Evolutionary conservation across 2,113 vertebrate species (phyloP).

Genomic region (Junco hyemalis): DNA sequence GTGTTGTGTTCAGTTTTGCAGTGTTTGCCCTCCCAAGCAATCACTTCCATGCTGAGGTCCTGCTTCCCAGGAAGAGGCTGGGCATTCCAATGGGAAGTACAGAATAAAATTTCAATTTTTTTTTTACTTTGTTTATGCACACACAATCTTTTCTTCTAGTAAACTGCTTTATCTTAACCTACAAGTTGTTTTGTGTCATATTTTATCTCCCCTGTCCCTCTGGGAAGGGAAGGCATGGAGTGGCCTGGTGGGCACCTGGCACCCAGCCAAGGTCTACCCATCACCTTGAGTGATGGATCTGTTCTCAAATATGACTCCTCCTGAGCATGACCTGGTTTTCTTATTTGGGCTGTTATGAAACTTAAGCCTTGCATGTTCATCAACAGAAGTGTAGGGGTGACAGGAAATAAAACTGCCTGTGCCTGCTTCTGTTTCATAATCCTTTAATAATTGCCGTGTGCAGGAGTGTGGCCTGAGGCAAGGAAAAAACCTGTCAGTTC

Average conservation of each 20-base stretch:
- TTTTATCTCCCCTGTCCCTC: not conserved
- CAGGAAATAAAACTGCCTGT: not conserved
- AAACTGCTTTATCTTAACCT: not conserved
- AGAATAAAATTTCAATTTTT: fast-evolving
- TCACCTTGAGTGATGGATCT: not conserved
- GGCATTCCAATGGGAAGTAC: not conserved
- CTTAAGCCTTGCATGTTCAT: not conserved
- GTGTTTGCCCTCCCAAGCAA: not conserved
- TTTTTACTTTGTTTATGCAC: not conserved
- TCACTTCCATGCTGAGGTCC: not conserved
- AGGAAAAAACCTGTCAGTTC: not conserved
- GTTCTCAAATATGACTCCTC: not conserved
- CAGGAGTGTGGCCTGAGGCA: not conserved
- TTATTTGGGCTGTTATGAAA: not conserved
- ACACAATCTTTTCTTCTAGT: not conserved
- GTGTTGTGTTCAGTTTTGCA: not conserved
- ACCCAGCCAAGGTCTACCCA: not conserved
- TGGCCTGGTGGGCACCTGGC: not conserved
- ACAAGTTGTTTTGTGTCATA: not conserved
- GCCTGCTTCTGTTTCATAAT: not conserved
- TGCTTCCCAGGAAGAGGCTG: not conserved
- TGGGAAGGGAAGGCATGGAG: not conserved
- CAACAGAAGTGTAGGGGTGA: not conserved
- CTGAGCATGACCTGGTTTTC: not conserved
- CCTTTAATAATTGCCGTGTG: not conserved